A percentile compares a stretch with the other conserved stretches of the same genome.
Evolutionary conservation across 2,113 vertebrate genomes (phyloP).

Genomic region (Zapus hudsonius): DNA sequence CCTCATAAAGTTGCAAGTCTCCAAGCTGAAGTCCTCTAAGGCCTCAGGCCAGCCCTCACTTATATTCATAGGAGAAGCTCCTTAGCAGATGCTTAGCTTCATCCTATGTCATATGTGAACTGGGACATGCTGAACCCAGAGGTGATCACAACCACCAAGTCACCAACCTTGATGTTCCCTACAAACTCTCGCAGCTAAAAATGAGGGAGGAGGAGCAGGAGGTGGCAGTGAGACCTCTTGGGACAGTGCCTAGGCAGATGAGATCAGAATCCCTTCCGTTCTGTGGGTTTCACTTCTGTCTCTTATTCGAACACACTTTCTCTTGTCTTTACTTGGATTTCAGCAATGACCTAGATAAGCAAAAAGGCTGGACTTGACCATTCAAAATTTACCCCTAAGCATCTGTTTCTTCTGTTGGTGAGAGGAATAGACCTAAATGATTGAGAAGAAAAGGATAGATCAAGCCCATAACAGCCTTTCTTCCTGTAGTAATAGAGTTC

Average conservation of each 20-base stretch:
- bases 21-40: background rate
- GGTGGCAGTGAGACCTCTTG: background rate
- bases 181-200: background rate
- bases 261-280: background rate
- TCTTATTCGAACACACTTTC: background rate
- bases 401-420: background rate
- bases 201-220: background rate
- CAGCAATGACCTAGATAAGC: background rate
- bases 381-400: background rate
- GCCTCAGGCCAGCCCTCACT: background rate
- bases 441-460: background rate
- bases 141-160: background rate
- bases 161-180: background rate
- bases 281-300: background rate
- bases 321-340: background rate
- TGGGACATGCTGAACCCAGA: background rate
- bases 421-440: background rate
- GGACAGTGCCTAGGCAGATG: background rate
- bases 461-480: background rate
- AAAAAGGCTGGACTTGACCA: background rate
- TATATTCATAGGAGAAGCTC: background rate
- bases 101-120: background rate
- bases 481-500: conserved; percentile 19
- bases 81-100: background rate
- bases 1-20: background rate